Evolutionary conservation across 1,140 invertebrate species (phyloP).

Genomic region (Zophobas morio): DNA sequence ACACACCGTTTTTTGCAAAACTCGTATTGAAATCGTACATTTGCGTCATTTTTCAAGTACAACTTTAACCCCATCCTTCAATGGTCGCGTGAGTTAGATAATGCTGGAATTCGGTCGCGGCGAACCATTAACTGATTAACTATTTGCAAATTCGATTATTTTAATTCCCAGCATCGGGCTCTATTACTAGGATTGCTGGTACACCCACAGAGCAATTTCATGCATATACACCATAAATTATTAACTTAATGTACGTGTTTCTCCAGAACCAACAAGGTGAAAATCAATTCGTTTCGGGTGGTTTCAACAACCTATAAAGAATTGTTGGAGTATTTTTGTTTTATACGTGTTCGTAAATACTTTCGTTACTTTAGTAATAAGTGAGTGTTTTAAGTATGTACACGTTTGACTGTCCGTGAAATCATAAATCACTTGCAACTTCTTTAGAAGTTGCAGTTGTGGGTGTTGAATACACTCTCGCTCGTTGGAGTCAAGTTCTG

Average conservation of each 20-base stretch:
- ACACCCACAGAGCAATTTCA: conserved; percentile 25
- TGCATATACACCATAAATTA: conserved; percentile 25
- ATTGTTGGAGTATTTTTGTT: neutral
- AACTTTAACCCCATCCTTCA: neutral
- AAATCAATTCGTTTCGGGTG: conserved; percentile 19
- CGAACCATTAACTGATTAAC: conserved; percentile 17
- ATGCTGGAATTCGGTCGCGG: conserved; percentile 14
- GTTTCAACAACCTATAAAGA: neutral
- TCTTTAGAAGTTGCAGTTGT: too few species aligned
- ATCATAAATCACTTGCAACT: too few species aligned
- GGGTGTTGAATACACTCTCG: too few species aligned
- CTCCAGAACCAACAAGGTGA: neutral
- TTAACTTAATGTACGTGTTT: conserved; percentile 15
- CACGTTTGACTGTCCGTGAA: too few species aligned
- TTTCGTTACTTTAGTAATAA: too few species aligned
- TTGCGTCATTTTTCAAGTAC: neutral
- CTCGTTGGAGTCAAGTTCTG: too few species aligned
- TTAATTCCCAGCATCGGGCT: conserved; percentile 14
- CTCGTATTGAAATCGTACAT: too few species aligned
- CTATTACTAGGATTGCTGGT: neutral
- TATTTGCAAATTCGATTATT: conserved; percentile 34
- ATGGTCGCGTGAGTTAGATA: conserved; percentile 2
- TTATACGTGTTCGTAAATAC: too few species aligned
- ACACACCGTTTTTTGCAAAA: too few species aligned
- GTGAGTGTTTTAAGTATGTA: too few species aligned